phyloP scores from a whole-genome alignment of 2,113 vertebrate genomes.

The Chlorodrepanis virens region DNA sequence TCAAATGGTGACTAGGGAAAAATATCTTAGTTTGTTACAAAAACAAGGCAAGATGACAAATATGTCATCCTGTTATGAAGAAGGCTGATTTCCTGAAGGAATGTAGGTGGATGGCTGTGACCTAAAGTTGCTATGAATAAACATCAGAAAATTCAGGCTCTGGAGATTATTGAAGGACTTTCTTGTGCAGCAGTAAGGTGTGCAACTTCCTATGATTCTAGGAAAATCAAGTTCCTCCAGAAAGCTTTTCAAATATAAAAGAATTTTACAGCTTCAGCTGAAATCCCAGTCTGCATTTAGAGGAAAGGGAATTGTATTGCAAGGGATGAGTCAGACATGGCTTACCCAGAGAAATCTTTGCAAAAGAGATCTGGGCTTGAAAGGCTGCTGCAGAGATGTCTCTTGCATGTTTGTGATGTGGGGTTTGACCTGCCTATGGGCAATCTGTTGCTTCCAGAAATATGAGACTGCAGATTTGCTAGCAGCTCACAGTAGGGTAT shows the following conservation, averaged over 20 bases:
- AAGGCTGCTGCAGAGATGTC: neutral
- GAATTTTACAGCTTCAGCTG: neutral
- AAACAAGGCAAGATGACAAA: conserved; percentile 41
- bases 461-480: neutral
- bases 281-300: neutral
- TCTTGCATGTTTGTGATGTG: neutral
- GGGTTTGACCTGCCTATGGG: neutral
- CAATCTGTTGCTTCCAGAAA: neutral
- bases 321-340: neutral
- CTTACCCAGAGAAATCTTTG: neutral
- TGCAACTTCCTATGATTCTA: neutral
- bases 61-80: conserved; percentile 20
- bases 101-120: conserved; percentile 23
- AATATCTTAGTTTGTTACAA: conserved; percentile 19
- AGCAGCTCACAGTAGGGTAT: neutral
- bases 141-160: conserved; percentile 19
- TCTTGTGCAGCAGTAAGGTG: neutral
- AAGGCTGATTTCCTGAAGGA: conserved; percentile 49
- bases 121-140: conserved; percentile 10
- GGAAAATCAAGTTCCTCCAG: conserved; percentile 1
- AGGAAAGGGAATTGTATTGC: neutral
- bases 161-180: neutral
- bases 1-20: neutral
- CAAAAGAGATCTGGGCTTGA: neutral
- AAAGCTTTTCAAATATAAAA: neutral